A percentile compares a stretch with the other conserved stretches of the same genome.
phyloP scores from a whole-genome alignment of 2,888 invertebrate species.

The Argyra leucocephala region DNA sequence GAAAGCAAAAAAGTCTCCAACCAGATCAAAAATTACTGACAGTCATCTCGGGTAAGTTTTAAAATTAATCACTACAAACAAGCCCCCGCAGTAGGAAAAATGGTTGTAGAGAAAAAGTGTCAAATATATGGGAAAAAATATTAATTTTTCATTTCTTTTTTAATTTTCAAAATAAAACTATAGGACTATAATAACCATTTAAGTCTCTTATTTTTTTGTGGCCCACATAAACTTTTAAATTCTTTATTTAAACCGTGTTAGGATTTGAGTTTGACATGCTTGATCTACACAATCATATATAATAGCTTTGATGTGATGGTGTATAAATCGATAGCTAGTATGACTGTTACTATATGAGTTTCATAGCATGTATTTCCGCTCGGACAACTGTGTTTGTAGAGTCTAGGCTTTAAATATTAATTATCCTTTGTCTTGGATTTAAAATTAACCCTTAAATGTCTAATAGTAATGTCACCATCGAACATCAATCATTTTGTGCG shows the following conservation, averaged over 20 bases:
- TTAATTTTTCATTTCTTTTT: background rate
- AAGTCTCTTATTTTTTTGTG: background rate
- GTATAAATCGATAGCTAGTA: too few relatives aligned
- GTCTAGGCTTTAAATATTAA: too few relatives aligned
- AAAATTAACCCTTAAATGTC: too few relatives aligned
- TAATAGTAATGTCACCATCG: too few relatives aligned
- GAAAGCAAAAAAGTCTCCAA: slow-evolving; percentile 11
- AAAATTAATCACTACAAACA: slow-evolving; percentile 11
- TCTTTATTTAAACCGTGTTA: background rate
- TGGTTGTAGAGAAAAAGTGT: slow-evolving; percentile 4
- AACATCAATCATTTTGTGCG: too few relatives aligned
- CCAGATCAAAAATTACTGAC: slow-evolving; percentile 12
- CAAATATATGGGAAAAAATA: slow-evolving; percentile 6
- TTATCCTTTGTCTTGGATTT: too few relatives aligned
- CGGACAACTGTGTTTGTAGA: too few relatives aligned
- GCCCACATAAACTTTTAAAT: background rate
- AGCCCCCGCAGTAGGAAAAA: slow-evolving; percentile 11
- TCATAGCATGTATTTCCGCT: too few relatives aligned
- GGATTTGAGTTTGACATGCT: slow-evolving; percentile 7
- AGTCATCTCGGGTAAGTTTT: slow-evolving; percentile 8
- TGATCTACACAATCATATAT: too few relatives aligned
- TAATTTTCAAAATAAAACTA: background rate
- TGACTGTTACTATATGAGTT: too few relatives aligned
- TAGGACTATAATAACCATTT: background rate
- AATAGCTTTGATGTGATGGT: too few relatives aligned